Evolutionary conservation across 2,888 invertebrate genomes (phyloP), one percentile per base, ranked within the genome.

Genomic region (Podabrus alpinus): DNA sequence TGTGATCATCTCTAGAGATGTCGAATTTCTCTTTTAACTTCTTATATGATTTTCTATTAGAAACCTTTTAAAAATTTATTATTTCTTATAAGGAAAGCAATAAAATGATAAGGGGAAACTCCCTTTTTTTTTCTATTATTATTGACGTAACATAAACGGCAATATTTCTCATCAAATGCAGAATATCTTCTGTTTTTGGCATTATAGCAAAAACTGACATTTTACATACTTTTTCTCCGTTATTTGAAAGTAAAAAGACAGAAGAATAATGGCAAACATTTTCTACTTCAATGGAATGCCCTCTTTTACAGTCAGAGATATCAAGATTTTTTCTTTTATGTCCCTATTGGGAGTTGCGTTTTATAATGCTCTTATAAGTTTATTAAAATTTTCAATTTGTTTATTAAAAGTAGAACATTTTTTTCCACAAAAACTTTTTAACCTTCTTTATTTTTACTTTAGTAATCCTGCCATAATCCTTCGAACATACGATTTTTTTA

Each of bases 211-310:
- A 64, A 64, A 64, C 9, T 13, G 62, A 64, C 21, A 64, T 64
- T 64, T 19, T 64, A 64, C 62, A 64, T 64, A 64, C 62, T 64
- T 64, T 64, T 64, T 64, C 21, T 64, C 21, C 19, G 62, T 64
- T 64, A 64, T 64, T 64, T 64, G 17, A 64, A 15, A 64, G 62
- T 64, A 64, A 66, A 25, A 25, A 66, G 66, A 66, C 68, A 73
- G 25, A 69, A 69, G 64, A 73, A 69, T 73, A 69, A 73, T 73
- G 69, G 73, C 69, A 45, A 66, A 73, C 66, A 69, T 69, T 73
- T 61, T 73, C 59, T 68, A 69, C 73, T 64, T 66, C 69, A 59
- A 73, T 25, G 60, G 59, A 66, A 59, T 69, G 69, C 66, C 24
- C 25, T 24, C 66, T 69, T 73, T 73, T 69, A 45, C 66, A 59